A percentile compares a stretch with the other conserved stretches of the same genome.
Evolutionary conservation across 2,113 vertebrate species (phyloP).

Genomic region (Rhinolophus ferrumequinum): DNA sequence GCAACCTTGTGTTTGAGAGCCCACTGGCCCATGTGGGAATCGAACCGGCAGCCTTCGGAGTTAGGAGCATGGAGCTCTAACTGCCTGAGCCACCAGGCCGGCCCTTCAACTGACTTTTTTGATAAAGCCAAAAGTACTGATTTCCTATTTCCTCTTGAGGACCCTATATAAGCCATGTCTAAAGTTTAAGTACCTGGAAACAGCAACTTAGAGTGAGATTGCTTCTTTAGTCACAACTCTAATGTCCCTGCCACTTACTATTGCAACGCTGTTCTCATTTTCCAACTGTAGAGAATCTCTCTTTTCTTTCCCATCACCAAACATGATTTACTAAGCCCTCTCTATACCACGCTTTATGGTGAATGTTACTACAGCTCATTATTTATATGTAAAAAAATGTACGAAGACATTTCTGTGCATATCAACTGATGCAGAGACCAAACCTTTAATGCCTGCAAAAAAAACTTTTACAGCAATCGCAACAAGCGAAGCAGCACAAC

Average conservation of each 20-base stretch:
- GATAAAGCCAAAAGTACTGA: not conserved
- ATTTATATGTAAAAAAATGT: conserved; percentile 18
- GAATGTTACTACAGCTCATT: not conserved
- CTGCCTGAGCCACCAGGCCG: too few species aligned
- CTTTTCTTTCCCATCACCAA: conserved; percentile 53
- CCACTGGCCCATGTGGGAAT: too few species aligned
- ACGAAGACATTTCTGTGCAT: conserved; percentile 65
- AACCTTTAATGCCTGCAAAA: conserved; percentile 73
- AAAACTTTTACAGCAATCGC: conserved; percentile 82
- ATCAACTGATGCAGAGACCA: conserved; percentile 77
- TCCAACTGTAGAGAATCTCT: not conserved
- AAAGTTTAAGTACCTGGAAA: not conserved
- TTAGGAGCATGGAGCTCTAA: too few species aligned
- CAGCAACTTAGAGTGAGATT: not conserved
- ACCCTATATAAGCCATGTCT: not conserved
- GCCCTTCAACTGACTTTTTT: not conserved
- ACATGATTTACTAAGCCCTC: conserved; percentile 60
- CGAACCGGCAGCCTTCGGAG: too few species aligned
- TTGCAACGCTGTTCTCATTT: not conserved
- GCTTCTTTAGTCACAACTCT: not conserved
- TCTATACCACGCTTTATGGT: conserved; percentile 76
- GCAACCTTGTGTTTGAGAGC: too few species aligned
- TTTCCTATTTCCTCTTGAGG: not conserved
- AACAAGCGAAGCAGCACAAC: conserved; percentile 80
- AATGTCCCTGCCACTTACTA: not conserved